Evolutionary conservation across 2,888 invertebrate genomes (phyloP), one percentile per base, ranked within the genome.

Genomic region (Papilio protenor): DNA sequence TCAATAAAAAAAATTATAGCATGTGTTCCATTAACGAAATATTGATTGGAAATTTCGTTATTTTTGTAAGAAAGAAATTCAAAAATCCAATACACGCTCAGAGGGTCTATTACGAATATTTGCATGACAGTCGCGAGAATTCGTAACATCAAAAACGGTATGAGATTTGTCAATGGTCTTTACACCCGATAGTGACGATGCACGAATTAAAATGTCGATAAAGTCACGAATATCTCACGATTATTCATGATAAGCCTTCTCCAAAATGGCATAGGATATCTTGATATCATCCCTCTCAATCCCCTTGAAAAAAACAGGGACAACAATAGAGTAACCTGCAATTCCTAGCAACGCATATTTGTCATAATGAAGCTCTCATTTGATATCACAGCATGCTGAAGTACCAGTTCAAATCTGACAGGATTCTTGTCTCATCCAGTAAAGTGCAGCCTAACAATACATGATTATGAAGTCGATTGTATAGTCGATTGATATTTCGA

Each of bases 401-500:
- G 40, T 40, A 40, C 18, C 23, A 59, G 23, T 23, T 23, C 66
- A 66, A 40, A 69, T 69, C 66, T 21, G n/a, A 45, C 66, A 66
- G 66, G 66, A 69, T 69, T 40, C n/a, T 21, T 69, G 66, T 21
- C 12, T 11, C 1, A 6, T n/a, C 40, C 40, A n/a, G n/a, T 21
- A 45, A 69, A 69, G 45, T 69, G 45, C n/a, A 40, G 66, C 5
- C 66, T 69, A 45, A 69, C 45, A 69, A 45, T 45, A 69, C 21
- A 45, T 40, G 64, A n/a, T 69, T n/a, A 69, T 14, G 21, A 33
- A 18, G 33, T 66, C 45, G n/a, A 69, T 45, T 69, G 40, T 66
- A n/a, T 40, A 40, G 66, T 40, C 45, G 66, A 69, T 12, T 45
- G 64, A 66, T 66, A 66, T 33, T 40, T 66, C 64, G 45, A 69